These are phyloP conservation scores for Adelphocoris suturalis DNA, from an alignment of 2,888 invertebrate genomes.

Conservation along the genomic window DNA sequence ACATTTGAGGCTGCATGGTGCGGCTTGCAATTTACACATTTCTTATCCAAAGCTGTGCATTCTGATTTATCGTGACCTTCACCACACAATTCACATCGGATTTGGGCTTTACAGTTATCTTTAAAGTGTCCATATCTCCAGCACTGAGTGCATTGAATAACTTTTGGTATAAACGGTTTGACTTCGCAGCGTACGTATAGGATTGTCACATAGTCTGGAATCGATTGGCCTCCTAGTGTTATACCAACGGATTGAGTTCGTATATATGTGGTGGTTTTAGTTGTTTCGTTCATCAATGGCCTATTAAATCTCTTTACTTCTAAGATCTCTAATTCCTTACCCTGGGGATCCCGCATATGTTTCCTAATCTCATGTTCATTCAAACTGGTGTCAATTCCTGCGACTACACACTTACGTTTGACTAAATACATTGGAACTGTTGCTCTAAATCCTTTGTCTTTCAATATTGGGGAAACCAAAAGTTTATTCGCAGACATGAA, in stretches of 20 bases:
- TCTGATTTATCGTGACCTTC: neutral
- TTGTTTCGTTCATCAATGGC: neutral
- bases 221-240: neutral
- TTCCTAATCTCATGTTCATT: neutral
- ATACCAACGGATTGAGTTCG: neutral
- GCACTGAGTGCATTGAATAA: slow-evolving; percentile 11
- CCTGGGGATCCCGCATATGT: neutral
- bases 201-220: neutral
- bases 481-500: neutral
- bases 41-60: neutral
- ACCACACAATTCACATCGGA: neutral
- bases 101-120: neutral
- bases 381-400: neutral
- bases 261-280: neutral
- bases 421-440: neutral
- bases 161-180: neutral
- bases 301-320: neutral
- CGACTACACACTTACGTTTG: neutral
- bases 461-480: neutral
- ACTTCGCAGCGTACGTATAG: neutral
- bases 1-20: neutral
- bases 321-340: neutral
- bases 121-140: neutral
- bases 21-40: neutral
- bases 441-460: neutral